phyloP scores from a whole-genome alignment of 2,888 invertebrate species.

The Flabesymbios commensalis region DNA sequence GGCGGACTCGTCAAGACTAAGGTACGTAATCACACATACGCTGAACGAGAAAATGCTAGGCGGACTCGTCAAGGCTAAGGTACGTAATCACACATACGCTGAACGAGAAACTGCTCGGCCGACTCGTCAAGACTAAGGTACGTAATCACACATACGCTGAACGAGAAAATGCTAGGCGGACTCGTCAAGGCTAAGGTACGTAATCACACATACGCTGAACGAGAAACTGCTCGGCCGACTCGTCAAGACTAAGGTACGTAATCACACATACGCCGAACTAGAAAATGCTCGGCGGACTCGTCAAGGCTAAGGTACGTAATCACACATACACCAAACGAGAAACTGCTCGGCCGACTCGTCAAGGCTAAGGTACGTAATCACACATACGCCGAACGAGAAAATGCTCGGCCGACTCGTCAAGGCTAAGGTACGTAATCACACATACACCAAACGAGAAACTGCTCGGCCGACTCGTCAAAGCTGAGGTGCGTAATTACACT shows the following conservation, averaged over 20 bases:
- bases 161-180: slow-evolving; percentile 90
- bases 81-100: too few species aligned
- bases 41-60: slow-evolving; percentile 94
- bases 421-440: slow-evolving; percentile 81
- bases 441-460: slow-evolving; percentile 95
- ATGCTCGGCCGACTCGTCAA: slow-evolving; percentile 88
- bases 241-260: slow-evolving; percentile 84
- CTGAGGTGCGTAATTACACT: too few species aligned
- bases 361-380: slow-evolving; percentile 84
- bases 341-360: slow-evolving; percentile 87
- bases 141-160: too few species aligned
- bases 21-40: too few species aligned
- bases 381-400: slow-evolving; percentile 95
- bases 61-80: slow-evolving; percentile 85
- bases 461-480: slow-evolving; percentile 86
- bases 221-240: slow-evolving; percentile 92
- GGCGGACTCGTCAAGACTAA: slow-evolving; percentile 91
- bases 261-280: too few species aligned
- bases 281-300: too few species aligned
- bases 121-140: slow-evolving; percentile 85
- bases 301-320: too few species aligned
- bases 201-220: too few species aligned
- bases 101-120: slow-evolving; percentile 90
- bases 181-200: slow-evolving; percentile 86
- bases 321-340: slow-evolving; percentile 96